Base-by-base conservation (phyloP, 2,797 vertebrate genomes). In the Discoglossus pictus region DNA sequence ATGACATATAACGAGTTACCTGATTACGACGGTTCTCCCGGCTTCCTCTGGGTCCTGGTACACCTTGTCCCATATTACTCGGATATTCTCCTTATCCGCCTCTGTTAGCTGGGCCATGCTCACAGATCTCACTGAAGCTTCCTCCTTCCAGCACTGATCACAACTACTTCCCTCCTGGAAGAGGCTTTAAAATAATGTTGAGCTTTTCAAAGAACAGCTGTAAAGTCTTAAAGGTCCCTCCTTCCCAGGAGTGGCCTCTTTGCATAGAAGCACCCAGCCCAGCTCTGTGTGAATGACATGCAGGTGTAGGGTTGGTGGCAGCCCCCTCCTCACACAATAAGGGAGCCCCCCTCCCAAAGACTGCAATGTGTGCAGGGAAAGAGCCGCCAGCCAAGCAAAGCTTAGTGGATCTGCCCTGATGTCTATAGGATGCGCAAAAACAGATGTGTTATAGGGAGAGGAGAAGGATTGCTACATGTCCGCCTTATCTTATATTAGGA, bases 81-180 rank as follows among this genome's bases (percentile, higher is more conserved):
- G 15, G n/a, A 74, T 60, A 34, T 48, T 23, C n/a, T 36, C 10
- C 21, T 31, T 55, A 1, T 74, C 65, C 3, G 12, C 7, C 3
- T 42, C 48, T 5, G 65, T 61, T 23, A 74, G n/a, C 12, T 13
- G 16, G 9, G 44, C 44, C 59, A 35, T 15, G 9, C 2, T 8
- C 12, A 35, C n/a, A n/a, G n/a, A n/a, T n/a, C 9, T 15, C 10
- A 34, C 64, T 68, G 38, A n/a, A n/a, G n/a, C n/a, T n/a, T n/a
- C n/a, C 43, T 25, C 16, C 31, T 27, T 27, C 15, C 12, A 25
- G 21, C 47, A 1, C 20, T 52, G 34, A 35, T 52, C 11, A 16
- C 35, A 21, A 43, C 9, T 16, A 35, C 20, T 9, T 27, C 50
- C 16, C 8, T n/a, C 12, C 21, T 39, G 40, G 17, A 21, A 3